Evolutionary conservation across 2,113 vertebrate genomes (phyloP), one percentile per base, ranked within the genome.

Genomic region (Coreoperca whiteheadi): DNA sequence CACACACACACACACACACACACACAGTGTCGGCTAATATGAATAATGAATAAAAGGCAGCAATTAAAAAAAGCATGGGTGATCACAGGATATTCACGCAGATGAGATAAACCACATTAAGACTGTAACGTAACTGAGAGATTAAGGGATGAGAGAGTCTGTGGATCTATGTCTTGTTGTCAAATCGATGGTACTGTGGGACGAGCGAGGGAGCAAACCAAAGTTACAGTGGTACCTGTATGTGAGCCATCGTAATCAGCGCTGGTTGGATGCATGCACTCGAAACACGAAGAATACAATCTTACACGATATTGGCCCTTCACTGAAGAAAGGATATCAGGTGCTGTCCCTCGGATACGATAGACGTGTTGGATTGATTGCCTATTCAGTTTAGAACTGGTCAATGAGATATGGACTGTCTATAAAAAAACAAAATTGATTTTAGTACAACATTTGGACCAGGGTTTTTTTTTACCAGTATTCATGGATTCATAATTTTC

Each of bases 201-300:
- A 67, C n/a, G 67, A 68, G 37, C 0, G 2, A 23, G 39, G 75
- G 65, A 74, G 79, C 56, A 23, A 86, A 81, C 81, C 77, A 87
- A 77, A 88, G 81, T 61, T 30, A 72, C 76, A 70, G 28, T 32
- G 32, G 73, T n/a, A n/a, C 65, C 76, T 6, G 60, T 25, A 59
- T 81, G 60, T 65, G 72, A 83, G 67, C 68, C 72, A 50, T 65
- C 50, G 53, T 48, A 46, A 71, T 73, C 79, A 70, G 72, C 28
- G 43, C 72, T 63, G 51, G 21, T 63, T 34, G 70, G 41, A 77
- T 72, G 48, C 46, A 7, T 2, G 23, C 37, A 74, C 57, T 75
- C 32, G 53, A 61, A 79, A 64, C 70, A 32, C 59, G 78, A 77
- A 74, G 46, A 66, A 37, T 0, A 60, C 7, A 32, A 28, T 8